Conservation (phyloP, 2,113 vertebrate genomes). For the Ciconia stormi region DNA sequence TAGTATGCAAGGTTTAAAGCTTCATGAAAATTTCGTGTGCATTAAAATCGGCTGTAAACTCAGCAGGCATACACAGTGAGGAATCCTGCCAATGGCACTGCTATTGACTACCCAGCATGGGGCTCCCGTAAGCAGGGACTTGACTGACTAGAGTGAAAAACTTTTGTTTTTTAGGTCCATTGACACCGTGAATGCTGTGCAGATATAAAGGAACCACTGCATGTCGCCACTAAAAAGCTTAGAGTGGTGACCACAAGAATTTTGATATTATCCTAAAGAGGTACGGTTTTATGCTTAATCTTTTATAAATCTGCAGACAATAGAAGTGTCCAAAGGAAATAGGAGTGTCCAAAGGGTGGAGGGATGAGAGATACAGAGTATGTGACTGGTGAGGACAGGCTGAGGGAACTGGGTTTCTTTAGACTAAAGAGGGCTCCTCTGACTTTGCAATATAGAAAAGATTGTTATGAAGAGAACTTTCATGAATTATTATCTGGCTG, state of each 20-base stretch:
- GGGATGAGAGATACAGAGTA: neutral
- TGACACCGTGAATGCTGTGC: neutral
- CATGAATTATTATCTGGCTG: neutral
- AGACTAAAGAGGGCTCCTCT: neutral
- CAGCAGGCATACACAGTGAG: neutral
- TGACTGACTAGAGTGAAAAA: neutral
- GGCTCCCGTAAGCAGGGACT: neutral
- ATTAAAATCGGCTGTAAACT: conserved; percentile 1
- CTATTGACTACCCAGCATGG: neutral
- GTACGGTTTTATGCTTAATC: neutral
- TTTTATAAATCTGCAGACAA: neutral
- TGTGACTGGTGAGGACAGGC: neutral
- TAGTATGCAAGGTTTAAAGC: neutral
- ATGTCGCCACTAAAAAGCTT: fast-evolving
- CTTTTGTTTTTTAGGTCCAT: neutral
- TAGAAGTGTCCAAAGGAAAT: neutral
- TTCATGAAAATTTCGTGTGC: neutral
- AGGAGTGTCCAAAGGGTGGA: neutral
- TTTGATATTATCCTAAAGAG: neutral
- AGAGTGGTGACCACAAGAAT: neutral
- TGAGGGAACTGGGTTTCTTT: neutral
- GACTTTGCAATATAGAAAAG: neutral
- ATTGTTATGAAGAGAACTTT: neutral
- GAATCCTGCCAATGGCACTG: neutral
- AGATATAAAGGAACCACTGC: neutral